A percentile compares a stretch with the other conserved stretches of the same genome.
These are phyloP conservation scores for Atethmia centrago DNA, from an alignment of 2,888 invertebrate species.

Conservation along the genomic window DNA sequence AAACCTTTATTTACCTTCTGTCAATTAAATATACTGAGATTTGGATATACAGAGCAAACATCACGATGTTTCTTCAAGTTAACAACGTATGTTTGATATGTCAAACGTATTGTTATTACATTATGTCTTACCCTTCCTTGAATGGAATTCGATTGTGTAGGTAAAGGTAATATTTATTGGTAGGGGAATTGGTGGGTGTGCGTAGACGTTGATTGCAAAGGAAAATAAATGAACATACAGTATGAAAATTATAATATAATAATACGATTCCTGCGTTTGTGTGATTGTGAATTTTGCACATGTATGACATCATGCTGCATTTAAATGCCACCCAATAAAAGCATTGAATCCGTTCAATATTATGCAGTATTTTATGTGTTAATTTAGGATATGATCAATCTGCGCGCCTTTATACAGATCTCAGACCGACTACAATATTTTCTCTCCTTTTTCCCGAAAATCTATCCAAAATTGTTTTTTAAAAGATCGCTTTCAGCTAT, in stretches of 20 bases:
- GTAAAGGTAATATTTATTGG: constrained; percentile 51
- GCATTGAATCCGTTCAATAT: too few species aligned
- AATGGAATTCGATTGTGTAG: constrained; percentile 40
- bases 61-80: constrained; percentile 50
- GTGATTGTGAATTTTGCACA: background rate
- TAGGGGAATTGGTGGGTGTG: background rate
- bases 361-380: too few species aligned
- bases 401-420: too few species aligned
- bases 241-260: background rate
- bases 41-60: constrained; percentile 43
- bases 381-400: too few species aligned
- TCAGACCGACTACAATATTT: too few species aligned
- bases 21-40: constrained; percentile 50
- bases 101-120: constrained; percentile 60
- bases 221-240: background rate
- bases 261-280: background rate
- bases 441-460: too few species aligned
- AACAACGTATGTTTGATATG: constrained; percentile 55
- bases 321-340: too few species aligned
- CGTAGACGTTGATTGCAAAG: constrained; percentile 20
- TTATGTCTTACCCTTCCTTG: constrained; percentile 25
- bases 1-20: constrained; percentile 36
- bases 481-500: too few species aligned
- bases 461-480: too few species aligned
- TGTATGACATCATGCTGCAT: too few species aligned